Base-by-base conservation (phyloP, 2,888 invertebrate species). In the Ditula angustiorana region DNA sequence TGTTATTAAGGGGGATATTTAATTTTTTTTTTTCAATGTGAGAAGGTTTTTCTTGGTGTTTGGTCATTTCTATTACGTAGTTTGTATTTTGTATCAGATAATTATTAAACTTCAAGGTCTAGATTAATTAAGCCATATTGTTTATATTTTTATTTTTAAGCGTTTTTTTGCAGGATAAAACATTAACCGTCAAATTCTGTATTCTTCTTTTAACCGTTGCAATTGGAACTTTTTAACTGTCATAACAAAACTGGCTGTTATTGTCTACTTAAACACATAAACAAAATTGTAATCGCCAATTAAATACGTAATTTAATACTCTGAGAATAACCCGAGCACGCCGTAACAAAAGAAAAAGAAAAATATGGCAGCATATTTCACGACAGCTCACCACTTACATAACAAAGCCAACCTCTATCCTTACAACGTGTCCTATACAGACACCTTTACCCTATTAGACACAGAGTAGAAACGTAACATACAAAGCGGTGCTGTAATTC, bases 341-440 rank as follows among this genome's bases (percentile, higher is more conserved):
- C 71, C 66, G 67, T 68, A 67, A 68, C 67, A 70, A 70, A 81
- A 78, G 78, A 79, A 76, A 74, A 74, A 72, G 67, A 72, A 70
- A 74, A 75, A 52, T 52, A 63, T 41, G 33, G 57, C 33, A 21
- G 44, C 79, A 81, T 80, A 79, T 75, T 72, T 80, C 78, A 77
- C 75, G 79, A 76, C 79, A 78, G 77, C 76, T 78, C 78, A 74
- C 77, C 79, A 75, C 77, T 79, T 78, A 70, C 73, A 75, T 79
- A 77, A 81, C 81, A 82, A 81, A 75, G 74, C 74, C 72, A 73
- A 74, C 76, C 78, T 79, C 76, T 74, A 69, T 73, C 76, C 71
- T 74, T 73, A 73, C 70, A 71, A 69, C 73, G 68, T 72, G 73
- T 76, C 67, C 71, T 71, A 68, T 72, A 68, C 68, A 67, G 70